Percentiles rank a stretch among this genome's conserved stretches.
Conservation (phyloP, 2,797 vertebrate genomes). For the Notamacropus eugenii region DNA sequence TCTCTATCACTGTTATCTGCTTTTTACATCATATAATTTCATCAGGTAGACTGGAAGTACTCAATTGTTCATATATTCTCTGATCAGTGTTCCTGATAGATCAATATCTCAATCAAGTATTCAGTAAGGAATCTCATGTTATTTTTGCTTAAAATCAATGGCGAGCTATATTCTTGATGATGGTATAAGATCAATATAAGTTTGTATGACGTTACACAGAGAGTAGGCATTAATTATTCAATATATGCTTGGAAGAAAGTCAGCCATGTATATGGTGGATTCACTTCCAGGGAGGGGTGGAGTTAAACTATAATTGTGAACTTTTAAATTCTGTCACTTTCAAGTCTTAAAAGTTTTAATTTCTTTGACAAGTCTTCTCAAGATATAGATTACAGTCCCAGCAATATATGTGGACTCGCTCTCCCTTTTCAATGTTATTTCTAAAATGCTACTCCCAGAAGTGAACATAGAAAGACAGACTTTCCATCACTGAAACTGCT, state of each 20-base stretch:
- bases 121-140: background rate
- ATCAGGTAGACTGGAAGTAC: background rate
- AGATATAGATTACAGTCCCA: background rate
- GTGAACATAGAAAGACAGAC: background rate
- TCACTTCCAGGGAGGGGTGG: background rate
- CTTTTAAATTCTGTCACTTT: background rate
- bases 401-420: background rate
- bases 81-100: background rate
- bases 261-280: background rate
- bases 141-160: background rate
- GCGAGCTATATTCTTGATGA: background rate
- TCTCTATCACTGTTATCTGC: background rate
- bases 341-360: background rate
- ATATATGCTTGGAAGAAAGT: background rate
- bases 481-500: background rate
- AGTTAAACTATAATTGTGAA: background rate
- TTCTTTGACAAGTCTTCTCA: background rate
- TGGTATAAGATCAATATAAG: background rate
- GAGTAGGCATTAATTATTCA: background rate
- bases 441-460: background rate
- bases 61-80: background rate
- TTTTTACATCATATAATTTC: background rate
- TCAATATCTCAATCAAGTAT: background rate
- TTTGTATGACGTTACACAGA: background rate
- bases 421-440: background rate